Evolutionary conservation across 2,113 vertebrate species (phyloP), one percentile per base, ranked within the genome.

Genomic region (human (Homo sapiens)): DNA sequence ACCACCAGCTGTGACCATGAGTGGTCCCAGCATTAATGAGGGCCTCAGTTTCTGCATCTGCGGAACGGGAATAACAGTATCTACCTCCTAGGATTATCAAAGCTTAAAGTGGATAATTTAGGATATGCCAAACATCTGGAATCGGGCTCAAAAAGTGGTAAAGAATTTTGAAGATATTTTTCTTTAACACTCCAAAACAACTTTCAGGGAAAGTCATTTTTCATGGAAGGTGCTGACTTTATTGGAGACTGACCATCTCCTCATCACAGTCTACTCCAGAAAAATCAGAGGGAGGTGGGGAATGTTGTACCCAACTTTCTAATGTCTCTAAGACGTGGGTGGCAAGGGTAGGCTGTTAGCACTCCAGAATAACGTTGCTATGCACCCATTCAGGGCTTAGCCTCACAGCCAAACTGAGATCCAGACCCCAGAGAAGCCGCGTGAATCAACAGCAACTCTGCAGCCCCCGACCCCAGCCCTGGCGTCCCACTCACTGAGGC

Each of bases 1-100:
- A 1, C 27, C 13, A 55, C 10, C n/a, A 61, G 14, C 45, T n/a
- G 25, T 57, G 80, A 40, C 43, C 55, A 35, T 68, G 23, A 57
- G 8, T 17, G 88, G 35, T 40, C 17, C 27, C 5, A 13, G 1
- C 1, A 2, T 9, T 72, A 25, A n/a, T 2, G 1, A 52, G 9
- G 55, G 20, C 59, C 75, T 88, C 6, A 6, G 4, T 70, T 52
- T 94, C 90, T 11, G 25, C 35, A 50, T 30, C 59, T 75, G 22
- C 43, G 64, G 83, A 55, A 66, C 20, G 5, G 79, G 23, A 27
- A 25, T 5, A n/a, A 48, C 16, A 14, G 17, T 13, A 35, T 27
- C 38, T 32, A 38, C 40, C 43, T 64, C 78, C 72, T 38, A 9
- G 20, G 35, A 57, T 59, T 23, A 40, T 52, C 32, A 89, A 57